These are phyloP conservation scores for Cirrhinus mrigala DNA, from an alignment of 2,797 vertebrate species.

Conservation along the genomic window DNA sequence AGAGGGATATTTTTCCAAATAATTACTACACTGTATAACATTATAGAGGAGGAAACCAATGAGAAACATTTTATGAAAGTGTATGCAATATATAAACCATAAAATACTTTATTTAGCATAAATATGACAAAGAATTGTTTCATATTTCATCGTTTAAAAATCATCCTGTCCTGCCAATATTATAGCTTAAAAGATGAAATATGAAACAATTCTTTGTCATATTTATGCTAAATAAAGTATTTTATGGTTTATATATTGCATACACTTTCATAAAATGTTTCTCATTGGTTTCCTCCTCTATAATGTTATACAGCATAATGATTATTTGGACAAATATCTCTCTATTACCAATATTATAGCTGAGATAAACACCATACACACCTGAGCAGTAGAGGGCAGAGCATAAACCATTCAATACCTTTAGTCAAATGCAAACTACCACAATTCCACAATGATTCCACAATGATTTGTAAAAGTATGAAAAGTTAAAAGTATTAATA, in stretches of 20 bases:
- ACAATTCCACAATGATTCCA: not conserved
- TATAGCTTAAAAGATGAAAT: too few species aligned
- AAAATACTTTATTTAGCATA: slow-evolving; percentile 9
- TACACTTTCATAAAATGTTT: slow-evolving; percentile 17
- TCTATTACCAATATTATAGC: slow-evolving; percentile 39
- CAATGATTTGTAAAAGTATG: not conserved
- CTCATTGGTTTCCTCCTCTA: slow-evolving; percentile 55
- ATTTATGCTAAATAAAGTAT: not conserved
- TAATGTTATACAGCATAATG: slow-evolving; percentile 43
- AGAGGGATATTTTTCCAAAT: slow-evolving; percentile 47
- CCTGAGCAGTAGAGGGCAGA: not conserved
- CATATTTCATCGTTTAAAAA: not conserved
- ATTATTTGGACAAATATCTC: slow-evolving; percentile 51
- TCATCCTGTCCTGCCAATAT: not conserved
- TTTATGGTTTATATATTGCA: slow-evolving; percentile 44
- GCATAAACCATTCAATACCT: not conserved
- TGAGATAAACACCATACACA: not conserved
- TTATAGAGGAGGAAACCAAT: slow-evolving; percentile 55
- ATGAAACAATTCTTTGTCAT: not conserved
- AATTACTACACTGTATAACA: slow-evolving; percentile 49
- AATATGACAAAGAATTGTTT: not conserved
- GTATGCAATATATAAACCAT: slow-evolving; percentile 43
- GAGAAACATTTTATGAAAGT: slow-evolving; percentile 5
- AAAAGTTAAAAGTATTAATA: not conserved
- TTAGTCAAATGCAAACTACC: not conserved